Base-by-base conservation (phyloP, 2,797 vertebrate genomes). In the Sebastes taczanowskii region DNA sequence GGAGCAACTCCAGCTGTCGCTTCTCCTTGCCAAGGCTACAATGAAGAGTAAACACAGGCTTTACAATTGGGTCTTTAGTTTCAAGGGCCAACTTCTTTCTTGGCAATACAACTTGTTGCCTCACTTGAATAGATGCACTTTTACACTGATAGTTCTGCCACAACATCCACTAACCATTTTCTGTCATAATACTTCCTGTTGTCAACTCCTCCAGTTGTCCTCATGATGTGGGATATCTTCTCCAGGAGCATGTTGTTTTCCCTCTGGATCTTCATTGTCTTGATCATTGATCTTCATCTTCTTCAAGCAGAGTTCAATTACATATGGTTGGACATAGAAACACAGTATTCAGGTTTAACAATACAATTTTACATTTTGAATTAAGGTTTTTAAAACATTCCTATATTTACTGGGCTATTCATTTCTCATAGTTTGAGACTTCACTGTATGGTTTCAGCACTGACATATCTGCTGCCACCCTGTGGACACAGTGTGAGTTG, bases 181-280 rank as follows among this genome's bases (percentile, higher is more conserved):
- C 68, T 84, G 1, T 90, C 89, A 78, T 80, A 92, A 71, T 87
- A 0, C 83, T 95, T 96, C 90, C 74, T 91, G 83, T 94, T 93
- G 82, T 94, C 87, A 0, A 75, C 79, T 81, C 85, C 69, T 72
- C 94, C 93, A 34, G 88, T 89, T 60, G 94, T 96, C 89, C 74
- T 95, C 92, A 91, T 92, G 78, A 95, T 96, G 49, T 84, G 81
- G 32, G 93, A 91, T 62, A 97, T 93, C 88, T 95, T 97, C 80
- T 96, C 90, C 58, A 90, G 82, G 3, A 97, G 93, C 67, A 95
- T 91, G n/a, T 1, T 8, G 60, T 96, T 97, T 81, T 96, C 95
- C 83, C 88, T 94, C 80, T 95, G 35, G 30, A 96, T 96, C 82
- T 60, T 20, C 2, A 84, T 87, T 29, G 90, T 84, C 14, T 35